A percentile compares a stretch with the other conserved stretches of the same genome.
Evolutionary conservation across 2,797 vertebrate genomes (phyloP).

Genomic region (Phaenicophaeus curvirostris): DNA sequence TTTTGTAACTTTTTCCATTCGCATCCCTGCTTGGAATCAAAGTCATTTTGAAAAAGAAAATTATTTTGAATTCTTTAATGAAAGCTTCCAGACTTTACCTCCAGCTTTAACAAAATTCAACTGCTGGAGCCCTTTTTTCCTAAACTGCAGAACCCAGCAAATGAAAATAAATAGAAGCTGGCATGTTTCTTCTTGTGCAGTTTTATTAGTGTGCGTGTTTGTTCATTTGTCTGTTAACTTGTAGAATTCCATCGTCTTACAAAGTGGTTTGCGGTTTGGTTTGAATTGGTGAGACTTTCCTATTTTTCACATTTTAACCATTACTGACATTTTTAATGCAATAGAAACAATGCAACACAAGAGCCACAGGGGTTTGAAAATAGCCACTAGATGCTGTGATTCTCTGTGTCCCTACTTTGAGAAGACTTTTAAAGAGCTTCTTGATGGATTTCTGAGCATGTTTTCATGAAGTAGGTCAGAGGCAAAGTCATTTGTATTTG

Average conservation of each 20-base stretch:
- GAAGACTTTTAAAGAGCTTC: not conserved
- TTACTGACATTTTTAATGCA: constrained; percentile 18
- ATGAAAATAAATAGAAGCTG: constrained; percentile 54
- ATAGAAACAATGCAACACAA: not conserved
- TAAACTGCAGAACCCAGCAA: not conserved
- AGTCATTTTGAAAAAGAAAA: not conserved
- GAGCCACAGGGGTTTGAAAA: not conserved
- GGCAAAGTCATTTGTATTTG: not conserved
- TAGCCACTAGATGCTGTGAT: not conserved
- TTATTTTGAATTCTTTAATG: not conserved
- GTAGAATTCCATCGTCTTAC: constrained; percentile 59
- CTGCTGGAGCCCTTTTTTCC: not conserved
- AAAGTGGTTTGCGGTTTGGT: constrained; percentile 46
- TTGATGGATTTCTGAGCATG: not conserved
- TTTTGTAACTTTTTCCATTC: constrained; percentile 40
- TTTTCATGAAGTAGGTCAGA: not conserved
- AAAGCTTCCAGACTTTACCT: constrained; percentile 9
- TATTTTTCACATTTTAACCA: constrained; percentile 30
- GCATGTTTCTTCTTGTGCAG: constrained; percentile 56
- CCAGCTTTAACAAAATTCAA: not conserved
- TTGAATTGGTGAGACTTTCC: constrained; percentile 25
- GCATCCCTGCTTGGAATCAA: not conserved
- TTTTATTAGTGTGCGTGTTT: constrained; percentile 62
- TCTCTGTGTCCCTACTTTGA: not conserved
- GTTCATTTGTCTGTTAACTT: constrained; percentile 57